Percentiles rank a stretch among this genome's conserved stretches.
Conservation (phyloP, 2,797 vertebrate species). For the Tapera naevia region DNA sequence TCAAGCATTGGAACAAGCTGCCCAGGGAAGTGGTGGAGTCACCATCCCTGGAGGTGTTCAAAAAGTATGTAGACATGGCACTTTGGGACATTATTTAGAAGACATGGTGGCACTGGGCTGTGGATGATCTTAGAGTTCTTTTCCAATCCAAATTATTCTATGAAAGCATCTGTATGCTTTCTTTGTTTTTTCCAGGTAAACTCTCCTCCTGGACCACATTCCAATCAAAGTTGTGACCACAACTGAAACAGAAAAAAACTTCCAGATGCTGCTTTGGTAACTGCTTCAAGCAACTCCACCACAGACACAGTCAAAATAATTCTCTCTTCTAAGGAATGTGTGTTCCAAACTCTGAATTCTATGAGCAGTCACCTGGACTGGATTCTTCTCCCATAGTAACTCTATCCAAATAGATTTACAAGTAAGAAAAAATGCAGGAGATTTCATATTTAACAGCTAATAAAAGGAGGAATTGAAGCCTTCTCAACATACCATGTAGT, state of each 20-base stretch:
- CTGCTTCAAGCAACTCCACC: background rate
- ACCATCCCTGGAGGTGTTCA: no score
- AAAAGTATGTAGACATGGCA: no score
- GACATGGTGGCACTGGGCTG: no score
- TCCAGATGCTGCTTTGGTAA: background rate
- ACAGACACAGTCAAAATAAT: background rate
- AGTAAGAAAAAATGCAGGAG: background rate
- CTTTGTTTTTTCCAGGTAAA: background rate
- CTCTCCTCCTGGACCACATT: background rate
- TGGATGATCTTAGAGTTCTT: no score
- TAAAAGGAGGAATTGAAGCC: background rate
- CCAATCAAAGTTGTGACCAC: background rate
- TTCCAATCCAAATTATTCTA: no score
- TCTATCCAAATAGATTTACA: background rate
- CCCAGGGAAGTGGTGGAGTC: no score
- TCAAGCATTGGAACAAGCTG: no score
- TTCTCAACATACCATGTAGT: rapidly evolving
- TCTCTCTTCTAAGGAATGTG: background rate
- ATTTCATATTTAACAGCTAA: background rate
- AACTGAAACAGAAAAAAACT: background rate
- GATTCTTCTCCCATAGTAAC: background rate
- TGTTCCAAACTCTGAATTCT: background rate
- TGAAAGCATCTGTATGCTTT: background rate
- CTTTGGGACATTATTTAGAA: no score
- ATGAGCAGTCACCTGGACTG: background rate